Conservation (phyloP, 2,113 vertebrate species). For the Holacanthus passer region DNA sequence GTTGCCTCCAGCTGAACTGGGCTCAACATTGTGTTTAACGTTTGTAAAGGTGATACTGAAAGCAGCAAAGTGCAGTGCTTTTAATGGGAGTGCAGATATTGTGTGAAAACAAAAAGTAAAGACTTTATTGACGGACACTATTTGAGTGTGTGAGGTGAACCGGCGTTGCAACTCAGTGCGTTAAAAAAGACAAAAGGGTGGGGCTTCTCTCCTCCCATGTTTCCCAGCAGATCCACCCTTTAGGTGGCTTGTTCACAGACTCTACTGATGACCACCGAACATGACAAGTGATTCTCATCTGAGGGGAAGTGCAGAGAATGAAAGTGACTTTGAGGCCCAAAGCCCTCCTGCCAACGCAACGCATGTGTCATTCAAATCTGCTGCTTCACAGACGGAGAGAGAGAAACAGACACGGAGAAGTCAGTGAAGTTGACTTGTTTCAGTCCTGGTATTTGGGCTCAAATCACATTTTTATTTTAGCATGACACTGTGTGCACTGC, state of each 20-base stretch:
- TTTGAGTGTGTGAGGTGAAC: not conserved
- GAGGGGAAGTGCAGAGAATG: slow-evolving; percentile 34
- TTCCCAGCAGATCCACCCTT: slow-evolving; percentile 9
- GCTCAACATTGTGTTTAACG: slow-evolving; percentile 15
- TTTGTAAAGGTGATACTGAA: not conserved
- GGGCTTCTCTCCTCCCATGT: not conserved
- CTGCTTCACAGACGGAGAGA: slow-evolving; percentile 12
- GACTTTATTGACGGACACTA: slow-evolving; percentile 5
- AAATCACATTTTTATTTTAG: not conserved
- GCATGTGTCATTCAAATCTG: slow-evolving; percentile 51
- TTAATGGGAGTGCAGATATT: not conserved
- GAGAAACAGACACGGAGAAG: not conserved
- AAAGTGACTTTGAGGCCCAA: slow-evolving; percentile 61
- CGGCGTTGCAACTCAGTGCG: not conserved
- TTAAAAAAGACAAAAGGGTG: not conserved
- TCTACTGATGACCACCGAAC: slow-evolving; percentile 48
- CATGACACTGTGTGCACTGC: not conserved
- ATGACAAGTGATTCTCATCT: slow-evolving; percentile 60
- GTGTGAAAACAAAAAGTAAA: not conserved
- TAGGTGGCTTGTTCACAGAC: slow-evolving; percentile 30
- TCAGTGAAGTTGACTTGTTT: slow-evolving; percentile 2
- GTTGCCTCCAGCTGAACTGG: not conserved
- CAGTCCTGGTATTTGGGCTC: slow-evolving; percentile 9
- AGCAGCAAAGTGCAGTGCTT: not conserved
- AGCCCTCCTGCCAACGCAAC: slow-evolving; percentile 39